Percentiles rank a stretch among this genome's conserved stretches.
Conservation (phyloP, 1,140 invertebrate species). For the Sesamia nonagrioides region DNA sequence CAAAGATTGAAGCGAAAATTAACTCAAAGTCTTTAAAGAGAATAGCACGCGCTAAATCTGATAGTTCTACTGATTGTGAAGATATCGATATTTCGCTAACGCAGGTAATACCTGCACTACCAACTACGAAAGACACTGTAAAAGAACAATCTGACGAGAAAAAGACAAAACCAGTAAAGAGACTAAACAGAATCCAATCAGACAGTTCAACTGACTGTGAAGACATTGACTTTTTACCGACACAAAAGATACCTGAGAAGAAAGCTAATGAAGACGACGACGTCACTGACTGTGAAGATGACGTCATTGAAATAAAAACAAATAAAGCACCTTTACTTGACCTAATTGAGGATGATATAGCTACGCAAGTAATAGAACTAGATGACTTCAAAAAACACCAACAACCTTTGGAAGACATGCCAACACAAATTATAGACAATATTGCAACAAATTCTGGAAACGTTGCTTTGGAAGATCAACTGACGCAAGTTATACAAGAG, state of each 20-base stretch:
- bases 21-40: slow-evolving; percentile 21
- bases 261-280: slow-evolving; percentile 62
- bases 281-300: slow-evolving; percentile 74
- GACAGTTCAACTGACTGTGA: slow-evolving; percentile 74
- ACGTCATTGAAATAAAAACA: slow-evolving; percentile 55
- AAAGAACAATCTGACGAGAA: neutral
- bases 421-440: slow-evolving; percentile 66
- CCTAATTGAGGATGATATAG: slow-evolving; percentile 53
- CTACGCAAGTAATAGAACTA: slow-evolving; percentile 55
- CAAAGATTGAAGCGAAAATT: neutral
- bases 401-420: slow-evolving; percentile 60
- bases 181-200: slow-evolving; percentile 53
- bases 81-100: slow-evolving; percentile 60
- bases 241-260: slow-evolving; percentile 51
- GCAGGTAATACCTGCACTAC: slow-evolving; percentile 51
- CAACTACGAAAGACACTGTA: neutral
- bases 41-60: slow-evolving; percentile 54
- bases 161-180: slow-evolving; percentile 30
- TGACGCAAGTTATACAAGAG: slow-evolving; percentile 64
- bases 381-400: neutral
- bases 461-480: slow-evolving; percentile 61
- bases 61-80: slow-evolving; percentile 73
- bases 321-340: slow-evolving; percentile 6
- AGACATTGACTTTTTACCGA: slow-evolving; percentile 60
- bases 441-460: neutral